Evolutionary conservation across 2,888 invertebrate species (phyloP).

Genomic region (Teleogryllus oceanicus): DNA sequence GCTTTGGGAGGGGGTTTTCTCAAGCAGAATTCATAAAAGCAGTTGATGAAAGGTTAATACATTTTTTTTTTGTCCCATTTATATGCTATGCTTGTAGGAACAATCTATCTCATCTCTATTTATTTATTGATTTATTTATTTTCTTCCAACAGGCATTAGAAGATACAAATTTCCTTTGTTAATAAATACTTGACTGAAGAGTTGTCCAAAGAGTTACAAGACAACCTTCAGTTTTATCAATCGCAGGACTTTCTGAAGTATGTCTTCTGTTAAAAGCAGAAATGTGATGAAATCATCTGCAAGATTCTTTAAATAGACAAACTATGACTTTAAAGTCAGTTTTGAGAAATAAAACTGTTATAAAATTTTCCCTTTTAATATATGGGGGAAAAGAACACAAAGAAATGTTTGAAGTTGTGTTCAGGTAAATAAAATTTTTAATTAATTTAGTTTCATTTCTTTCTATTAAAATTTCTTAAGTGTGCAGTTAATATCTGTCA

Average conservation of each 20-base stretch:
- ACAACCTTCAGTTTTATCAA: conserved; percentile 64
- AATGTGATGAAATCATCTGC: conserved; percentile 44
- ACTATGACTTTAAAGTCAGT: conserved; percentile 62
- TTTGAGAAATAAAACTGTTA: conserved; percentile 67
- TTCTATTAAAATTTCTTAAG: too few species aligned
- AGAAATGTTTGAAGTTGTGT: conserved; percentile 59
- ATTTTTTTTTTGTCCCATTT: neutral
- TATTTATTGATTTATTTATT: too few species aligned
- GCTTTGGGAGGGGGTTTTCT: conserved; percentile 79
- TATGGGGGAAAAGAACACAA: conserved; percentile 63
- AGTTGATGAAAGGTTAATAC: conserved; percentile 55
- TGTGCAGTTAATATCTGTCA: too few species aligned
- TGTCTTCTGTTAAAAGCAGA: conserved; percentile 69
- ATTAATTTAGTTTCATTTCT: too few species aligned
- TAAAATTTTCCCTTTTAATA: conserved; percentile 78
- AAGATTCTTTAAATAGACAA: conserved; percentile 67
- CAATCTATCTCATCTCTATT: too few species aligned
- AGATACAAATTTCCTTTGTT: conserved; percentile 57
- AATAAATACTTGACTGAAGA: conserved; percentile 61
- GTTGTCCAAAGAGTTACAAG: conserved; percentile 49
- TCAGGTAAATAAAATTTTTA: conserved; percentile 50
- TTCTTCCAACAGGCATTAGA: conserved; percentile 52
- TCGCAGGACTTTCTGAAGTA: conserved; percentile 61
- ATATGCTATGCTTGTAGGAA: neutral
- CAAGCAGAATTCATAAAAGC: conserved; percentile 65